These are phyloP conservation scores for Bombylius major DNA, from an alignment of 2,888 invertebrate genomes.

Conservation along the genomic window DNA sequence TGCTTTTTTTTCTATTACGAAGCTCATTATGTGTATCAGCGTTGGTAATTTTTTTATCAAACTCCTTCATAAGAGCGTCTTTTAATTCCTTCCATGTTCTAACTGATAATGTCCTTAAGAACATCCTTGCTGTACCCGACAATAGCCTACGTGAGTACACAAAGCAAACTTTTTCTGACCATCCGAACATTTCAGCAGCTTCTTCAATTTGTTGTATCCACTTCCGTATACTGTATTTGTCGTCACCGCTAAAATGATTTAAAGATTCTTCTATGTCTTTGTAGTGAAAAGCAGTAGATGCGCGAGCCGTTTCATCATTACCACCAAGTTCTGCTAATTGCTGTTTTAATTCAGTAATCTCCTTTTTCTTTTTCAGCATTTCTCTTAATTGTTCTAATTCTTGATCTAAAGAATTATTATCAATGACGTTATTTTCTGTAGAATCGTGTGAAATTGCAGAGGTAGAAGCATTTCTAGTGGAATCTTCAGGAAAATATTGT, in stretches of 20 bases:
- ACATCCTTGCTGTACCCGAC: background rate
- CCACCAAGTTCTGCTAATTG: no score
- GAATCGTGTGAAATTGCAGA: no score
- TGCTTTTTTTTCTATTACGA: background rate
- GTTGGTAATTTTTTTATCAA: background rate
- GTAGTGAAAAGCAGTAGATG: no score
- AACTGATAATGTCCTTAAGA: background rate
- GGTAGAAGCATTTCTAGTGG: no score
- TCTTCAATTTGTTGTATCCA: background rate
- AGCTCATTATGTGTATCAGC: slow-evolving; percentile 1
- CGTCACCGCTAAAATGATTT: background rate
- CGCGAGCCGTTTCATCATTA: no score
- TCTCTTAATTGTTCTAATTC: background rate
- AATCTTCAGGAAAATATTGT: no score
- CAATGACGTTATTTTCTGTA: background rate
- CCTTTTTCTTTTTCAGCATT: no score
- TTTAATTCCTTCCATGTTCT: background rate
- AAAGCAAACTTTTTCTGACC: background rate
- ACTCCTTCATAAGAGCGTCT: background rate
- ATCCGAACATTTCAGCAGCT: background rate
- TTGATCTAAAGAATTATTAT: background rate
- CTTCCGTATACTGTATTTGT: background rate
- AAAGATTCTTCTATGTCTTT: slow-evolving; percentile 1
- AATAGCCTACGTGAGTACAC: background rate
- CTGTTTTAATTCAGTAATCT: no score